Evolutionary conservation across 35 echinoderm and acorn worm species (phyloP).

Genomic region (Nesometra sesokonis): DNA sequence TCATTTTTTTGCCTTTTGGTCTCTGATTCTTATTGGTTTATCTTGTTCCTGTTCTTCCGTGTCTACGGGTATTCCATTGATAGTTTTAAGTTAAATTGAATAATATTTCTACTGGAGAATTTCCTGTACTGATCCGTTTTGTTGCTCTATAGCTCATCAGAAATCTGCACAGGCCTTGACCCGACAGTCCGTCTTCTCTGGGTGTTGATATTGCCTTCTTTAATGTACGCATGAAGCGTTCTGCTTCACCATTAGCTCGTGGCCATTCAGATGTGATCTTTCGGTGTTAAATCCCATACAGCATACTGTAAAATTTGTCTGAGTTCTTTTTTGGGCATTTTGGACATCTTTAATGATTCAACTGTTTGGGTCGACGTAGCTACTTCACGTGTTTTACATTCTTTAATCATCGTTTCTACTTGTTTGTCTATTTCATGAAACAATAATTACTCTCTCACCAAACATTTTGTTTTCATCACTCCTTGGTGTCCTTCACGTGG

Average conservation of each 20-base stretch:
- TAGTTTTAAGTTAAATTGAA: constrained; percentile 14
- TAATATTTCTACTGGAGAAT: constrained; percentile 34
- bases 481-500: constrained; percentile 73
- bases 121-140: constrained; percentile 39
- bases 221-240: constrained; percentile 57
- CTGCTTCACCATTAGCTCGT: constrained; percentile 66
- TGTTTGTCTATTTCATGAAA: constrained; percentile 29
- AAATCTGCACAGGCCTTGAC: constrained; percentile 46
- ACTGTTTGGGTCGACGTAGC: background rate
- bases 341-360: constrained; percentile 26
- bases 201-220: constrained; percentile 46
- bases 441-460: constrained; percentile 61
- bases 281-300: constrained; percentile 50
- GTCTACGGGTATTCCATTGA: background rate
- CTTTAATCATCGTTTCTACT: constrained; percentile 19
- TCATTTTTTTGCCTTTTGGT: background rate
- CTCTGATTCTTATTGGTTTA: background rate
- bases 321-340: constrained; percentile 7
- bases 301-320: constrained; percentile 18
- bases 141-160: constrained; percentile 61
- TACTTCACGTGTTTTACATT: constrained; percentile 11
- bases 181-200: constrained; percentile 27
- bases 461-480: constrained; percentile 44
- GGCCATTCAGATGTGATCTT: constrained; percentile 70
- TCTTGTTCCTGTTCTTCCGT: background rate